phyloP scores from a whole-genome alignment of 1,140 invertebrate species.

The Reticulitermes speratus region DNA sequence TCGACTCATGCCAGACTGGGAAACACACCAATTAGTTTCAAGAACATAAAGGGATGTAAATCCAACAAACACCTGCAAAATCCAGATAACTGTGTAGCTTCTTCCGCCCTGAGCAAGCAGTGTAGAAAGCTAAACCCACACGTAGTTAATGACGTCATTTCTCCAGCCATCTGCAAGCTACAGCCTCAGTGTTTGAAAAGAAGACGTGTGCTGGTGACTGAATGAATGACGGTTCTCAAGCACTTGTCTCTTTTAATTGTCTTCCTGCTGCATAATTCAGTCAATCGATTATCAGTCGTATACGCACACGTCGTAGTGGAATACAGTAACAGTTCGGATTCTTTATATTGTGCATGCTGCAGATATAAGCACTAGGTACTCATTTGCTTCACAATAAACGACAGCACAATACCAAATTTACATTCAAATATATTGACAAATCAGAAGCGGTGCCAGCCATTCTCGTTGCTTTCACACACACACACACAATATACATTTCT shows the following conservation, averaged over 20 bases:
- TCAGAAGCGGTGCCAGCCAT: no score
- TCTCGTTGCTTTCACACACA: no score
- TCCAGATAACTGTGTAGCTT: background rate
- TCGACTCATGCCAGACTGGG: no score
- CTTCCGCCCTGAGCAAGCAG: background rate
- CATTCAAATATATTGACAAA: no score
- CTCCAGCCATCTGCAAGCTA: background rate
- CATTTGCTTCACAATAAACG: no score
- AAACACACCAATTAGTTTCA: background rate
- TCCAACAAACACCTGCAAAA: background rate
- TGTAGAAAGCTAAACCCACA: background rate
- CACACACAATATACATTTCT: no score
- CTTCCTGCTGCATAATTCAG: background rate
- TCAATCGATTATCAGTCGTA: background rate
- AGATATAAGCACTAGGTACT: background rate
- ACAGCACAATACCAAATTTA: no score
- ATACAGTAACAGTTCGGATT: background rate
- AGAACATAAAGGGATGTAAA: background rate
- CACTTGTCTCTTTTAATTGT: background rate
- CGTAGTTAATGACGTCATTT: background rate
- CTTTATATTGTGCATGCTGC: background rate
- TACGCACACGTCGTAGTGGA: background rate
- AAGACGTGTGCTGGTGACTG: no score
- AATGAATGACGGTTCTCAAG: background rate
- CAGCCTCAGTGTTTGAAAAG: background rate